Evolutionary conservation across 1,140 invertebrate species (phyloP), one percentile per base, ranked within the genome.

Genomic region (Sycobia sp.): DNA sequence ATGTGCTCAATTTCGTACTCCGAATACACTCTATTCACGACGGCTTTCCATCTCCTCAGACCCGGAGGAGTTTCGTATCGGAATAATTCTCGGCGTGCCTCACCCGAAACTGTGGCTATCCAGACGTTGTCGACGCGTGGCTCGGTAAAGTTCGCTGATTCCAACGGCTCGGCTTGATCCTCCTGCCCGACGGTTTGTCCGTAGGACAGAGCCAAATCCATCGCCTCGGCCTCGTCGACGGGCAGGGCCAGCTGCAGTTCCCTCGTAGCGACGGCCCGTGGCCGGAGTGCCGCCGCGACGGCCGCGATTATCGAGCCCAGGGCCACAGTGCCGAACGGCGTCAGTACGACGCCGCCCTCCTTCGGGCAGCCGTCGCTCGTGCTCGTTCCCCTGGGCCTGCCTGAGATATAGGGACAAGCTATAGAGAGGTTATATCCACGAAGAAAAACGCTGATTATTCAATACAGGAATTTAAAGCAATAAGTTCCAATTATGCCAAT

Each of bases 271-370:
- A 62, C 51, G 9, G 18, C 8, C 66, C 87, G 84, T 9, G 79
- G 75, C 62, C 88, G 82, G 7, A 88, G 74, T 13, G 84, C 81
- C 1, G 88, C 79, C 3, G 86, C 84, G 32, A 88, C 76, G 0
- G 82, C 86, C 7, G 83, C 75, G 27, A 89, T 76, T 9, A 89
- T 62, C n/a, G 79, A 79, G 4, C 86, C 86, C 11, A 81, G 76
- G 14, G 86, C 76, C 64, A 88, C 74, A 0, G 85, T 80, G 0
- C 86, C 86, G 79, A 84, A 86, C 3, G 77, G 71, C 3, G 85
- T 86, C 67, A 84, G 74, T 9, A 88, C 75, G 1, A 87, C 84
- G 7, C 87, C 87, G 18, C 83, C 79, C 77, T 88, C 86, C 55
- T 84, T 82, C 4, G 86, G 85, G 71, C 87, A 88, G 55, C 79